Conservation (phyloP, 2,888 invertebrate species). For the Archips xylosteana region DNA sequence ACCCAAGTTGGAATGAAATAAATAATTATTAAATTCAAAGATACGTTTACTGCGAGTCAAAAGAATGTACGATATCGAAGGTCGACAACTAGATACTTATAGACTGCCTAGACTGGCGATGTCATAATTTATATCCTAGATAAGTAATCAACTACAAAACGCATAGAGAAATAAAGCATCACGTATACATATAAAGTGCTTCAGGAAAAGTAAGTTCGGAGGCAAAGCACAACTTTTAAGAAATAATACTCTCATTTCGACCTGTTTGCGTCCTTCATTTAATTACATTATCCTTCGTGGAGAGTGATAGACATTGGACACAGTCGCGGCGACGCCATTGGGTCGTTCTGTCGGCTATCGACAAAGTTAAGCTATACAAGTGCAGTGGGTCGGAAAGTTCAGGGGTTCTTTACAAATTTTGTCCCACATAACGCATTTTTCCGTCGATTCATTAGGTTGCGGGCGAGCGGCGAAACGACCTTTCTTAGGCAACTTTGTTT, state of each 20-base stretch:
- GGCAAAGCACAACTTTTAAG: neutral
- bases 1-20: no score
- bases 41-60: no score
- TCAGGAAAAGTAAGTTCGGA: neutral
- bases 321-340: conserved; percentile 67
- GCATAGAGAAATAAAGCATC: no score
- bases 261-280: conserved; percentile 55
- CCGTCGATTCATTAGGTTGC: conserved; percentile 34
- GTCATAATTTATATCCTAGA: neutral
- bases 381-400: conserved; percentile 74
- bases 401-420: conserved; percentile 69
- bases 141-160: neutral
- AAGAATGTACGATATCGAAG: no score
- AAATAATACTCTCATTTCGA: conserved; percentile 26
- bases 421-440: conserved; percentile 65
- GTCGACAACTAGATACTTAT: no score
- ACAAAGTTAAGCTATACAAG: conserved; percentile 73
- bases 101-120: no score
- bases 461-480: conserved; percentile 27
- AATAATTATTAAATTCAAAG: no score
- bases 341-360: conserved; percentile 67
- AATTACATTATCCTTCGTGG: conserved; percentile 45
- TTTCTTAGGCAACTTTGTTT: conserved; percentile 34
- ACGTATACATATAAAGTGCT: neutral
- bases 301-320: conserved; percentile 53